Evolutionary conservation across 2,113 vertebrate species (phyloP), one percentile per base, ranked within the genome.

Genomic region (Cinclus cinclus): DNA sequence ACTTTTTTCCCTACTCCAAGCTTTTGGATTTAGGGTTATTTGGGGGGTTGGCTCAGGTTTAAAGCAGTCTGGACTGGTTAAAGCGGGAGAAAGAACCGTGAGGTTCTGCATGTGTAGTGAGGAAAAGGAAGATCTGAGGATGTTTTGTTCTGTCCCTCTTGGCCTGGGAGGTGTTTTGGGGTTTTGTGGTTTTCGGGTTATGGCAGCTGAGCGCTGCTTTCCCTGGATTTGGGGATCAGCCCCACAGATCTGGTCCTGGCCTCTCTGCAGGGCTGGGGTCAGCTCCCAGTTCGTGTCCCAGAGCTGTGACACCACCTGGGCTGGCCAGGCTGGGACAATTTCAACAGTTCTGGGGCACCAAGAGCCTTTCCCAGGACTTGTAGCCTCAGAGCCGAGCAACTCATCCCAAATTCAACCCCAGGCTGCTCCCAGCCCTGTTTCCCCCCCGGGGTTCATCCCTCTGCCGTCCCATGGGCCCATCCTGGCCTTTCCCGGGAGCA

Each of bases 1-100:
- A 5, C 6, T 62, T 33, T 21, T 11, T 2, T 7, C 6, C 2
- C 3, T 2, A 0, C 9, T 10, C 30, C 0, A 2, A 50, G 44
- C 6, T 10, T 15, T 70, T 52, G 80, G 55, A 18, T 82, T 70
- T 9, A 31, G 65, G 22, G 7, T 3, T 49, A 58, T 65, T 21
- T 27, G 2, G 5, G 11, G 11, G 37, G 3, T 7, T 47, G 11
- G 16, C 27, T 58, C 0, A 13, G 46, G 37, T 62, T 44, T 31
- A 2, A 21, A 25, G 8, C 0, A 2, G 10, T 1, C 20, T 10
- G 25, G 6, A 10, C 20, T 83, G 67, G 56, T 52, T 71, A 25
- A 71, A 71, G 31, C 21, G 68, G 58, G 58, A 37, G 56, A 9
- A 37, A 10, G 33, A 31, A 10, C 2, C 5, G 1, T 6, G 20